These are phyloP conservation scores for Ophion ventricosus DNA, from an alignment of 2,888 invertebrate species.

Conservation along the genomic window DNA sequence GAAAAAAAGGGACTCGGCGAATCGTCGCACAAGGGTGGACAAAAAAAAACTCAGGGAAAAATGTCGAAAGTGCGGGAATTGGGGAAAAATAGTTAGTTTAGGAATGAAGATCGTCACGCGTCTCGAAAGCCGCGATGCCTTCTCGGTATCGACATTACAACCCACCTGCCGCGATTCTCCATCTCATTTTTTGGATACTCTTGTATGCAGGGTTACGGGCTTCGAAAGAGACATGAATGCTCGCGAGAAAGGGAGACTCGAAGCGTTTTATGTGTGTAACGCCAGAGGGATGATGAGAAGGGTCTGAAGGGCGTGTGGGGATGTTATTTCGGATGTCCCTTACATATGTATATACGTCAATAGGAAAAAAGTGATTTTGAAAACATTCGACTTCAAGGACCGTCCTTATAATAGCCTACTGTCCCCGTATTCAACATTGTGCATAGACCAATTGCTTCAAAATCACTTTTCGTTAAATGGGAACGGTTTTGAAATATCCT, in stretches of 20 bases:
- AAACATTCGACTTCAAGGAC: neutral
- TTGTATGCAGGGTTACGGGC: conserved; percentile 56
- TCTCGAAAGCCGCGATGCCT: conserved; percentile 12
- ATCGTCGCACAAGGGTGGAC: conserved; percentile 37
- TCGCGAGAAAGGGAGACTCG: conserved; percentile 59
- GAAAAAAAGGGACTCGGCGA: conserved; percentile 38
- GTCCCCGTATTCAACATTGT: neutral
- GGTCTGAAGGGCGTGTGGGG: conserved; percentile 67
- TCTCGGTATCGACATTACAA: conserved; percentile 76
- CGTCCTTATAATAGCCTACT: neutral
- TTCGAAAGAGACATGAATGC: conserved; percentile 57
- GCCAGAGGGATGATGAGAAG: conserved; percentile 63
- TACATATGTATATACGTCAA: too few relatives aligned
- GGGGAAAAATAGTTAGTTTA: conserved; percentile 50
- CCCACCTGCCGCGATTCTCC: conserved; percentile 77
- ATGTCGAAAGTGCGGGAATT: conserved; percentile 61
- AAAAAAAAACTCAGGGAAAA: conserved; percentile 48
- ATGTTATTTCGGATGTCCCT: conserved; percentile 26
- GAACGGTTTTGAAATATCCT: neutral
- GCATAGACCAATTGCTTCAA: neutral
- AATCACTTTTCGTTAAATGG: neutral
- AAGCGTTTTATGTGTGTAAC: neutral
- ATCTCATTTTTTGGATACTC: conserved; percentile 73
- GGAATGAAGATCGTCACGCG: conserved; percentile 54
- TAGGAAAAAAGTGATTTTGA: neutral